Evolutionary conservation across 2,888 invertebrate genomes (phyloP), one percentile per base, ranked within the genome.

Genomic region (Pherbina coryleti): DNA sequence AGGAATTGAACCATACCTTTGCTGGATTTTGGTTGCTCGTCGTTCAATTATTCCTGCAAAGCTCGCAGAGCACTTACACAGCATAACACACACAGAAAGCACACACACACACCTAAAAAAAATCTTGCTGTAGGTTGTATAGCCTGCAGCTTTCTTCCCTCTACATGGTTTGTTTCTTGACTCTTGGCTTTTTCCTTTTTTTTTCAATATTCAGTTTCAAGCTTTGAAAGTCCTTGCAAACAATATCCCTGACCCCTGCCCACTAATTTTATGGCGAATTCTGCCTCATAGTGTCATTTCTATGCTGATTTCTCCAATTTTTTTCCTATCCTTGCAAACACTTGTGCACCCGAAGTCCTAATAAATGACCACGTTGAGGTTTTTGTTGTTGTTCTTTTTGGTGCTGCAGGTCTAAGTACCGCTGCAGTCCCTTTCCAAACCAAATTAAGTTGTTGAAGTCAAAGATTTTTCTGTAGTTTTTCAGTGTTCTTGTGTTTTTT

Each of bases 31-130:
- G 51, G 60, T 19, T 22, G 70, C 53, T 25, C 49, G 66, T 72
- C 66, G 49, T 77, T 66, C 62, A 79, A 51, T 79, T 80, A 79
- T 81, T 79, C 76, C 79, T 75, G 79, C 80, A 70, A 75, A 82
- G 78, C 79, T 79, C 82, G 81, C 62, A 62, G 22, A 79, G 80
- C 78, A 31, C 77, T 72, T 72, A 76, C 49, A 51, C 76, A 37
- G 7, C 4, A 4, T 67, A 71, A 73, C 64, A 75, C 73, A 76
- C 69, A 25, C 19, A n/a, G n/a, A n/a, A n/a, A n/a, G n/a, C 0
- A 34, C 44, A 49, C 4, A 51, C 14, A n/a, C 0, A 34, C 17
- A n/a, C 0, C 28, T 34, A 55, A 71, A 77, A 71, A 77, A 74
- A 44, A 75, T 51, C 55, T 14, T 11, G 44, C 31, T 64, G 34